Evolutionary conservation across 1,140 invertebrate species (phyloP), one percentile per base, ranked within the genome.

Genomic region (Drosophila novamexicana): DNA sequence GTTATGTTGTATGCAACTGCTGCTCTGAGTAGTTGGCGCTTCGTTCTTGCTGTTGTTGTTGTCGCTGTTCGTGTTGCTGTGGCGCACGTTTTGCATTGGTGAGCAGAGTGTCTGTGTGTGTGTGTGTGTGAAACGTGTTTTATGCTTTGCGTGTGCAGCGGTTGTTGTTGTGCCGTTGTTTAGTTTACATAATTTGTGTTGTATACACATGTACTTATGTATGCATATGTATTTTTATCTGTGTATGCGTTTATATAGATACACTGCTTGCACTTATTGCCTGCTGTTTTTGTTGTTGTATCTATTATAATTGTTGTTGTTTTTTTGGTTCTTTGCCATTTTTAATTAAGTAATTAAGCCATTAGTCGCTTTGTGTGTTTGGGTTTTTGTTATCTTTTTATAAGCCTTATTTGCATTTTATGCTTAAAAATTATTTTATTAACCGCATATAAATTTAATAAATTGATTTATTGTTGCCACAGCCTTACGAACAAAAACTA

Each of bases 371-470:
- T 16, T 47, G 61, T 65, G 49, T 49, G 32, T 34, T 39, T 29
- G 22, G 22, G 22, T 29, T 74, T 74, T 44, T 45, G 59, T 72
- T 72, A 71, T 61, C 47, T 39, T 69, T 67, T 66, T 58, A 58
- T 32, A 45, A 22, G 72, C 36, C 16, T 53, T 54, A 49, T 61
- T 77, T 78, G 58, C 63, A 66, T 80, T 86, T 88, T 89, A 88
- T 88, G 83, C 39, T 64, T 67, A 65, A 81, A 88, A 88, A 88
- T 86, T 86, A 89, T 74, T 88, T 83, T 89, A 89, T 89, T 88
- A 59, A 69, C 40, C 68, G 66, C 79, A 88, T 77, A 86, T 88
- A 88, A 88, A 79, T 86, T 81, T 88, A 63, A 88, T 83, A 88
- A 88, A 88, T 89, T 88, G 77, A 89, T 88, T 89, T 89, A 88